These are phyloP conservation scores for Nestor notabilis DNA, from an alignment of 2,113 vertebrate species.

Conservation along the genomic window DNA sequence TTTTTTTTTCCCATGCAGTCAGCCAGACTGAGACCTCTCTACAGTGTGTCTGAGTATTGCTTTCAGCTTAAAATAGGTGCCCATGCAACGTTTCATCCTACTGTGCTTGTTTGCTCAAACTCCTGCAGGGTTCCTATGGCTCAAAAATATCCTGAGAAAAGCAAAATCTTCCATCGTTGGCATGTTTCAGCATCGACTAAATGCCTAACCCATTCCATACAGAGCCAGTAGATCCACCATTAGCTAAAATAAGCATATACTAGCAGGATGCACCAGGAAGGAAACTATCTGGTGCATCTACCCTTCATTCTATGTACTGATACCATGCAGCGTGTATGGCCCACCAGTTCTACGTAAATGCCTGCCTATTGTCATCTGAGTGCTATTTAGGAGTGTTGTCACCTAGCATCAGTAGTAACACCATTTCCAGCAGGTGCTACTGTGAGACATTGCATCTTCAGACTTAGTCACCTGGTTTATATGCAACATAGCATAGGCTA, in stretches of 20 bases:
- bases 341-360: constrained; percentile 44
- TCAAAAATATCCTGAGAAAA: constrained; percentile 80
- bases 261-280: constrained; percentile 62
- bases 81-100: constrained; percentile 78
- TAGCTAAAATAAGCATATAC: constrained; percentile 60
- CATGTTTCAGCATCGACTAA: constrained; percentile 66
- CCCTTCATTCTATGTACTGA: constrained; percentile 64
- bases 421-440: constrained; percentile 54
- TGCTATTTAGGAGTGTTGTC: constrained; percentile 53
- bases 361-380: constrained; percentile 60
- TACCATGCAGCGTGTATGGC: constrained; percentile 70
- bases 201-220: constrained; percentile 66
- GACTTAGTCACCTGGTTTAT: constrained; percentile 70
- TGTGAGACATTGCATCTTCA: constrained; percentile 67
- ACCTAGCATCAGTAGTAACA: constrained; percentile 64
- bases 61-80: constrained; percentile 73
- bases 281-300: constrained; percentile 59
- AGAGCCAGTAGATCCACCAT: constrained; percentile 71
- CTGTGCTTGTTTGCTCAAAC: constrained; percentile 71
- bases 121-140: constrained; percentile 75
- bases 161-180: constrained; percentile 74
- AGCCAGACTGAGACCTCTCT: constrained; percentile 77
- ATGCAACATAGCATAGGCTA: constrained; percentile 65
- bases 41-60: constrained; percentile 74
- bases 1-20: constrained; percentile 79